These are phyloP conservation scores for Craterocephalus amniculus DNA, from an alignment of 2,797 vertebrate genomes.

Conservation along the genomic window DNA sequence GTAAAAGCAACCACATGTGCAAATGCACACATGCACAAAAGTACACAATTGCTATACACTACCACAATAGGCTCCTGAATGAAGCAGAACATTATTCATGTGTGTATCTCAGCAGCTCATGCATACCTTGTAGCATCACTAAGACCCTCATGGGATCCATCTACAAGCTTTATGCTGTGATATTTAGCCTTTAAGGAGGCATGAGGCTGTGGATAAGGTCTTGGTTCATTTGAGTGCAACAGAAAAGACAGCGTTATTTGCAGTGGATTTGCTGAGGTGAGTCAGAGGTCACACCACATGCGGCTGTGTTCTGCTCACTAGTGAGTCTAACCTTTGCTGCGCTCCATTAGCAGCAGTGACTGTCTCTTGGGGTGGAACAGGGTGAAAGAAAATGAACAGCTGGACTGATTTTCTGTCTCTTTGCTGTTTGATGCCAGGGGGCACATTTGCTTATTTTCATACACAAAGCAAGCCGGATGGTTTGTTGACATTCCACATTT, in stretches of 20 bases:
- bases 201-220: slow-evolving; percentile 29
- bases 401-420: slow-evolving; percentile 51
- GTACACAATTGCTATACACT: slow-evolving; percentile 2
- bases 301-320: slow-evolving; percentile 44
- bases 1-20: not conserved
- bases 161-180: slow-evolving; percentile 31
- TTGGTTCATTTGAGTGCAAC: slow-evolving; percentile 55
- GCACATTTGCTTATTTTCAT: slow-evolving; percentile 46
- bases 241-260: slow-evolving; percentile 54
- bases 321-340: slow-evolving; percentile 71
- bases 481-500: slow-evolving; percentile 43
- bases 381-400: slow-evolving; percentile 59
- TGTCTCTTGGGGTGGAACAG: slow-evolving; percentile 42
- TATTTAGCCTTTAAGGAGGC: slow-evolving; percentile 53
- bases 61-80: slow-evolving; percentile 43
- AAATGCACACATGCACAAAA: slow-evolving; percentile 24
- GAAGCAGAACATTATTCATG: slow-evolving; percentile 23
- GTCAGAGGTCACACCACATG: slow-evolving; percentile 62
- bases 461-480: slow-evolving; percentile 21
- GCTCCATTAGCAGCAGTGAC: slow-evolving; percentile 61
- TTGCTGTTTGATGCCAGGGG: slow-evolving; percentile 39
- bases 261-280: slow-evolving; percentile 63
- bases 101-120: slow-evolving; percentile 47
- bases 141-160: slow-evolving; percentile 36
- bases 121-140: slow-evolving; percentile 21